These are phyloP conservation scores for Sparidentex hasta DNA, from an alignment of 2,797 vertebrate species.

Conservation along the genomic window DNA sequence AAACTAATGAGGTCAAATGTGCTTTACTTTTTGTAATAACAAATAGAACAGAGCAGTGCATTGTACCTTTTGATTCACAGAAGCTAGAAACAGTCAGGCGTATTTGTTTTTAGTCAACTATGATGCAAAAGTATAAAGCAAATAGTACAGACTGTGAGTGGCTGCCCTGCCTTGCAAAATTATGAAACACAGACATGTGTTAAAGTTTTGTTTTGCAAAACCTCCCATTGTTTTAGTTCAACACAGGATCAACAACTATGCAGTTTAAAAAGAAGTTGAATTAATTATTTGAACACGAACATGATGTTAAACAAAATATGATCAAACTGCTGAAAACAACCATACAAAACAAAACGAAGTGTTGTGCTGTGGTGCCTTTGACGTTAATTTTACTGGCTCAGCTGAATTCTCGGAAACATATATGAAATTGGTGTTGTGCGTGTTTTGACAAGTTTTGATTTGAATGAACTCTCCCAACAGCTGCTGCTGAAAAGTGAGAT, in stretches of 20 bases:
- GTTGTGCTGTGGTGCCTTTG: not conserved
- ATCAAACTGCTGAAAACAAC: not conserved
- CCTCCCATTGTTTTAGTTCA: not conserved
- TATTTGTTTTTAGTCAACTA: conserved; percentile 36
- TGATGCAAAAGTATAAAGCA: conserved; percentile 28
- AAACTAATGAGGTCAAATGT: conserved; percentile 1
- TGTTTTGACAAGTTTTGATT: too few relatives aligned
- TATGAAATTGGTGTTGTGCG: not conserved
- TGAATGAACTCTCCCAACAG: too few relatives aligned
- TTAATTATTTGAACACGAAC: not conserved
- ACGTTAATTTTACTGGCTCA: not conserved
- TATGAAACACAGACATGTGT: conserved; percentile 17
- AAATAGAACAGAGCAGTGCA: conserved; percentile 19
- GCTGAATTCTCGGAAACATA: not conserved
- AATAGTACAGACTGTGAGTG: conserved; percentile 3
- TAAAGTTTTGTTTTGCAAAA: conserved; percentile 14
- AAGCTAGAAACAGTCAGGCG: not conserved
- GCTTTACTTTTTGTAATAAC: conserved; percentile 7
- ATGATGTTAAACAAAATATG: not conserved
- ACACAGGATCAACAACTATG: not conserved
- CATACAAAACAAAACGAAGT: not conserved
- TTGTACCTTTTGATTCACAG: not conserved
- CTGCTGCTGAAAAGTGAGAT: conserved; percentile 13
- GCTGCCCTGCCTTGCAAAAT: not conserved
- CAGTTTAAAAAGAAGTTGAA: not conserved